Percentiles rank a stretch among this genome's conserved stretches.
Conservation (phyloP, 2,888 invertebrate genomes). For the Limnephilus marmoratus region DNA sequence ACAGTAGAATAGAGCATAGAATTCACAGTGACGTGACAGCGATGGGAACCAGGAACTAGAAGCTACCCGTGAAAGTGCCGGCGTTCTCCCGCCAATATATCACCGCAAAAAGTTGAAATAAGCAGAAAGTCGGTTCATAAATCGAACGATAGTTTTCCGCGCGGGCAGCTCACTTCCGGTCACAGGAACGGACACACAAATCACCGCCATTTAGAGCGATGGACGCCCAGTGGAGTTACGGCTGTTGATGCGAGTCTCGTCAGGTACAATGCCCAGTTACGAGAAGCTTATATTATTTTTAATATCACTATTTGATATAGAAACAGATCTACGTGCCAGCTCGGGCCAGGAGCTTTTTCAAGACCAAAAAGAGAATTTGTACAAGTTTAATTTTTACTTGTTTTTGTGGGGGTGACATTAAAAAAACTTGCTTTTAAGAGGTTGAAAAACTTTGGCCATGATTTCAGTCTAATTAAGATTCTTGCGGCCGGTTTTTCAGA, state of each 20-base stretch:
- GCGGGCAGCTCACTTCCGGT: constrained; percentile 56
- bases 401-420: no score
- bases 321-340: no score
- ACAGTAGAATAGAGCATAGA: background rate
- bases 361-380: no score
- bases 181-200: constrained; percentile 51
- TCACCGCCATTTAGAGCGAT: constrained; percentile 34
- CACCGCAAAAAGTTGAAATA: constrained; percentile 54
- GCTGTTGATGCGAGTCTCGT: background rate
- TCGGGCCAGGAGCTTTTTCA: no score
- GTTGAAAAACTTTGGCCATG: no score
- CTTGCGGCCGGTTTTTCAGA: no score
- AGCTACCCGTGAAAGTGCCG: background rate
- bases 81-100: constrained; percentile 42
- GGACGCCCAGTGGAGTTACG: background rate
- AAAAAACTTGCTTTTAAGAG: no score
- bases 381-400: no score
- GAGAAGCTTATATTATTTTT: background rate
- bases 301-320: no score
- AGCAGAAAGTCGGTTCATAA: constrained; percentile 56
- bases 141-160: constrained; percentile 57
- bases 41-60: background rate
- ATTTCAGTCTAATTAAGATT: no score
- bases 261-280: background rate
- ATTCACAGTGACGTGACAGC: background rate